Evolutionary conservation across 2,113 vertebrate species (phyloP), one percentile per base, ranked within the genome.

Genomic region (Perca fluviatilis): DNA sequence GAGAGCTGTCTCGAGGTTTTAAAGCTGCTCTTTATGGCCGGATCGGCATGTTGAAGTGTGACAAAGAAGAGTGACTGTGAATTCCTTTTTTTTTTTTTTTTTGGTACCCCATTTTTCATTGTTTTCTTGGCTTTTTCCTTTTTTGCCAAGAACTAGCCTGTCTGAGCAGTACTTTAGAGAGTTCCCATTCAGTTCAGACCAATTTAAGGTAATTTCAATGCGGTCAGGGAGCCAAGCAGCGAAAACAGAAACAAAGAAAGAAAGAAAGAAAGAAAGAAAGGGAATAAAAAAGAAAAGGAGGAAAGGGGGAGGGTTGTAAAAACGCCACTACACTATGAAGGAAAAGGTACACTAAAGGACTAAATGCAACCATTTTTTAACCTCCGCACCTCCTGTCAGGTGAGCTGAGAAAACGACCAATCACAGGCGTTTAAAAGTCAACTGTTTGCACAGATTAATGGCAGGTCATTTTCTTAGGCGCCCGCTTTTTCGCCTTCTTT

Each of bases 401-500:
- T 83, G 81, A 19, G 79, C 71, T 93, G 88, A 94, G 4, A 92
- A 93, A 90, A 93, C 30, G 49, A 92, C 88, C 86, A 87, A 94
- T 95, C 90, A 89, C 66, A 18, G 25, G 80, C 82, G 86, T 85
- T 90, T 80, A 88, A 86, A 93, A 93, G 91, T 90, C 87, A 93
- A 94, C 89, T 82, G 92, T 95, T 95, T 95, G 93, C 92, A 94
- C 91, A 92, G 91, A 94, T 93, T 94, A 93, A 94, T 89, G 82
- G 82, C 83, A 91, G 89, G 92, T 90, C 82, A 93, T 94, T 87
- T 36, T 87, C 92, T 84, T 69, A 82, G 80, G 78, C 88, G 80
- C 81, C 80, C 58, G 57, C 77, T 84, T 87, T 87, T 90, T 89
- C 47, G 77, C 91, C 82, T 91, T 86, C 19, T 72, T 88, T 88